These are phyloP conservation scores for Anthoscopus minutus DNA, from an alignment of 2,113 vertebrate species.

Conservation along the genomic window DNA sequence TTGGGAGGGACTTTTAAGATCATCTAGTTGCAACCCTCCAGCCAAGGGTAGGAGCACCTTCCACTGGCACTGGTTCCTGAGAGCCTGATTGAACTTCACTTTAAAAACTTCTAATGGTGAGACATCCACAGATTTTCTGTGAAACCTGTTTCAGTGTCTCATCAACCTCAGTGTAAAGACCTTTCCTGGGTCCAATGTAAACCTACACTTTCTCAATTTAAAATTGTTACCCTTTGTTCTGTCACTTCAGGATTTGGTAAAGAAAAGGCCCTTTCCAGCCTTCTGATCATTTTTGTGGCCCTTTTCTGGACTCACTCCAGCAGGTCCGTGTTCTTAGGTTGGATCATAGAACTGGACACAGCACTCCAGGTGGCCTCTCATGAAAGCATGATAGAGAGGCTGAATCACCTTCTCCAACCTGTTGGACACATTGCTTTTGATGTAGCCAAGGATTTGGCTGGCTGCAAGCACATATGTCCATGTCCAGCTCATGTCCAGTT, in stretches of 20 bases:
- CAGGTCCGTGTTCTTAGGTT: neutral
- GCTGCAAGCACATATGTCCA: neutral
- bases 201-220: neutral
- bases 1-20: neutral
- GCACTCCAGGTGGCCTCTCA: neutral
- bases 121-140: neutral
- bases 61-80: neutral
- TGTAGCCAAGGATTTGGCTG: neutral
- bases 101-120: neutral
- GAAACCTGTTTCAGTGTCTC: neutral
- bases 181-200: neutral
- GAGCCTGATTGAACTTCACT: neutral
- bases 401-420: neutral
- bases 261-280: neutral
- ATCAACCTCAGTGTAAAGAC: neutral
- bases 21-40: rapidly evolving
- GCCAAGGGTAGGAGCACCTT: neutral
- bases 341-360: rapidly evolving
- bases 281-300: neutral
- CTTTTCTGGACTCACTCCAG: neutral
- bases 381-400: neutral
- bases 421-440: neutral
- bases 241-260: neutral
- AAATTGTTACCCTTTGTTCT: neutral
- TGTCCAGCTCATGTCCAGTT: neutral